Evolutionary conservation across 2,888 invertebrate genomes (phyloP), one percentile per base, ranked within the genome.

Genomic region (Cosmia trapezina): DNA sequence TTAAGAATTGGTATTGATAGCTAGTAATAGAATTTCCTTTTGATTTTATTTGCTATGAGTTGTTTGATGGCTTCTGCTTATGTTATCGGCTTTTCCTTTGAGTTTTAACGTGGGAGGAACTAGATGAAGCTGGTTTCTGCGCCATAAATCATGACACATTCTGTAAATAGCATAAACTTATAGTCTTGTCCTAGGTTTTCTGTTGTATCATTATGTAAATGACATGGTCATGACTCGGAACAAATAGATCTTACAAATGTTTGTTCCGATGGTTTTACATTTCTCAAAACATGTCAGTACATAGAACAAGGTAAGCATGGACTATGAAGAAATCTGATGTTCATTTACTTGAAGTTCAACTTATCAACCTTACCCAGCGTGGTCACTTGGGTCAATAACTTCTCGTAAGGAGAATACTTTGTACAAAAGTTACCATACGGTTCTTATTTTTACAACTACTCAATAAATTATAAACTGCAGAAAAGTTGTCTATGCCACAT

Each of bases 1-100:
- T 73, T 76, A 78, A 73, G 76, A 70, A 85, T 85, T 77, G 73
- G 71, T 74, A 78, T 80, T 80, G 85, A 85, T 78, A 78, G 83
- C 60, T 66, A 49, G 77, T 85, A 85, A 85, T 85, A 82, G 83
- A 81, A 82, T 80, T 73, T 80, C 71, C 65, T 75, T 80, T 81
- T 76, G 61, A 64, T 81, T 79, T 81, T 81, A 75, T 83, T 69
- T 80, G 72, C 51, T 43, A 65, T 68, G 37, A 75, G 65, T 66
- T 67, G 67, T 79, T 70, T 60, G 57, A 67, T 76, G 28, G 63
- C 61, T 68, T 60, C 66, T 75, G 70, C 22, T 79, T 67, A 22
- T 60, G 70, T 67, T 61, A 62, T 66, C 68, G 72, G 67, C 64
- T 8, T 70, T 73, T 73, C 33, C 69, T 78, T 70, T 80, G 74